Evolutionary conservation across 2,797 vertebrate genomes (phyloP).

Genomic region (Brachyalestes nurse): DNA sequence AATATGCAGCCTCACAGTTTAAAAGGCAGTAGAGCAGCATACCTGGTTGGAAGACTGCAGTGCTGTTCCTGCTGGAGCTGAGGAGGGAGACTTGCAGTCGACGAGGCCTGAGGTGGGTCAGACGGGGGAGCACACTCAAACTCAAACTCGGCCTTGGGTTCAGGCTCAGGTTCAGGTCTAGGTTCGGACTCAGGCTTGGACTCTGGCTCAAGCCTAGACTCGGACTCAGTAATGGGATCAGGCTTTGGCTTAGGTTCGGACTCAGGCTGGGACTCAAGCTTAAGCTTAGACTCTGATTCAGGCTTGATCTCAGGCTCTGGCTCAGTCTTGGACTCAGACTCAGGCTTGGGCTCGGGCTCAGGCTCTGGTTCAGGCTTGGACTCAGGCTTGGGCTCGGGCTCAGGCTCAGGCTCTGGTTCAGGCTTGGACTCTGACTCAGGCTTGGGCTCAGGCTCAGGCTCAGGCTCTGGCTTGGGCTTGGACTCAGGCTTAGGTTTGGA

Average conservation of each 20-base stretch:
- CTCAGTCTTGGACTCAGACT: neutral
- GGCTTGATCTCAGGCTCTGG: neutral
- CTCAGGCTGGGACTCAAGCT: neutral
- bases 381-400: neutral
- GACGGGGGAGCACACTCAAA: conserved; percentile 55
- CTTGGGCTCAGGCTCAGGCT: conserved; percentile 29
- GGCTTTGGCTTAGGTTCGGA: neutral
- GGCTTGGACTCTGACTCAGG: neutral
- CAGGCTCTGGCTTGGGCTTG: conserved; percentile 13
- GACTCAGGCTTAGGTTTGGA: neutral
- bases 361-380: neutral
- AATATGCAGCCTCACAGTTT: neutral
- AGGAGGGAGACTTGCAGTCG: conserved; percentile 36
- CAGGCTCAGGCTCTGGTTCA: neutral
- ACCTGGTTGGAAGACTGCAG: conserved; percentile 69
- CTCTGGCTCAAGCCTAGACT: neutral
- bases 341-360: neutral
- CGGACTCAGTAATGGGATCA: conserved; percentile 17
- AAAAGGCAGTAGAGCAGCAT: conserved; percentile 44
- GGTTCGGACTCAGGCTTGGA: conserved; percentile 12
- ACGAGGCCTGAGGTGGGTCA: conserved; percentile 41
- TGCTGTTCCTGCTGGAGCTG: conserved; percentile 35
- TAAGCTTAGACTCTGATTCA: conserved; percentile 24
- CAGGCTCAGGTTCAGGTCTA: neutral
- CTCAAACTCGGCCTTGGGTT: too few species aligned